Base-by-base conservation (phyloP, 2,888 invertebrate species). In the Trachelus stipa region DNA sequence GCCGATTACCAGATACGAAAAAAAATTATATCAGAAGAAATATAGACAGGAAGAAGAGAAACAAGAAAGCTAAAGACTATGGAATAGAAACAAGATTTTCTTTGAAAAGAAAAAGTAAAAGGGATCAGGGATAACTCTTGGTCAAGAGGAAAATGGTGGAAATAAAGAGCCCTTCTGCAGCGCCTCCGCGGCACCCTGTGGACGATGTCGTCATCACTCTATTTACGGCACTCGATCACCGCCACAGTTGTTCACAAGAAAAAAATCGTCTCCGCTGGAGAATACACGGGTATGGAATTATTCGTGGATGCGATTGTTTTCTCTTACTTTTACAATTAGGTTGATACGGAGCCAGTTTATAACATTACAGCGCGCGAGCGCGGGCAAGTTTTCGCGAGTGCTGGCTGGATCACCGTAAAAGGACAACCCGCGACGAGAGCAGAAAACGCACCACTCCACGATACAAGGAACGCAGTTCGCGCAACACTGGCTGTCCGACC, bases 171-270 rank as follows among this genome's bases (percentile, higher is more conserved):
- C 23, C 56, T 56, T 56, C 23, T 56, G 56, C 56, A 56, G 56
- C 56, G 56, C 56, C 56, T 56, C 23, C 9, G 23, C 56, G 56
- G 56, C 23, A 56, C 56, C 56, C 56, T 23, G 56, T 56, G 35
- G 74, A 37, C 79, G 86, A 87, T 89, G 89, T 87, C 88, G 88
- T 89, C 89, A 89, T 88, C 85, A 85, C 87, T 89, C 87, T 88
- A 89, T 89, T 87, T 87, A 84, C 86, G 79, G 81, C 73, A 56
- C 56, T 56, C 56, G 56, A 56, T 56, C 56, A 56, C 56, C 56
- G 56, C 56, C 56, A 56, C 56, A 23, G 56, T 56, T 40, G 40
- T 40, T 23, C 23, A 56, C 23, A 9, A 56, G 56, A 56, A 56
- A 56, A 56, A 56, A 56, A 56, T 56, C 9, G 2, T 56, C 56